Evolutionary conservation across 2,113 vertebrate genomes (phyloP).

Genomic region (Phrynosoma platyrhinos): DNA sequence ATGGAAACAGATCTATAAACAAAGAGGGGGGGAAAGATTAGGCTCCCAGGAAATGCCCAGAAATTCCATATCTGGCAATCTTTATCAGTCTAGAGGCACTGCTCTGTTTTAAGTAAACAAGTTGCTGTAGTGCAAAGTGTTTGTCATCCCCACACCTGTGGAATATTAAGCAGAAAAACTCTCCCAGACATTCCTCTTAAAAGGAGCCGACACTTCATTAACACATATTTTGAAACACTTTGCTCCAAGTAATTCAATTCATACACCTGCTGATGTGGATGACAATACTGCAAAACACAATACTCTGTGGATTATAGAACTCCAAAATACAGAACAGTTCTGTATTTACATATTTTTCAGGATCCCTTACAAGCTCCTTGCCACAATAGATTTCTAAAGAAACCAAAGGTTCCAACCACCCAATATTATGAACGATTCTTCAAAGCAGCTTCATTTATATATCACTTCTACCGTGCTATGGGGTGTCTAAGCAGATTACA

Average conservation of each 20-base stretch:
- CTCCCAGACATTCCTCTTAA: not conserved
- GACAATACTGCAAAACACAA: not conserved
- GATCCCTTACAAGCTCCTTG: not conserved
- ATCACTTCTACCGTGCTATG: too few relatives aligned
- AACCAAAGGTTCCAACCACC: not conserved
- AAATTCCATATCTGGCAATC: not conserved
- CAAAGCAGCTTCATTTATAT: not conserved
- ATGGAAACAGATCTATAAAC: constrained; percentile 26
- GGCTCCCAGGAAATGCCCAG: not conserved
- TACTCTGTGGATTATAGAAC: not conserved
- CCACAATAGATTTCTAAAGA: not conserved
- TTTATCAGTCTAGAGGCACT: not conserved
- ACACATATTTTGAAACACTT: not conserved
- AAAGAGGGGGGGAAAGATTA: not conserved
- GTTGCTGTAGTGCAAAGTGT: not conserved
- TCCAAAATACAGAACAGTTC: not conserved
- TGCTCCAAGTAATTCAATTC: not conserved
- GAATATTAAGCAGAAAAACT: not conserved
- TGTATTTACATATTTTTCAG: not conserved
- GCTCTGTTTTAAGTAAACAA: not conserved
- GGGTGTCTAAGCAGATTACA: too few relatives aligned
- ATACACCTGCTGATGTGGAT: not conserved
- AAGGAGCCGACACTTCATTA: not conserved
- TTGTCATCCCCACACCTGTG: not conserved
- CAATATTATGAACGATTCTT: not conserved